Evolutionary conservation across 2,113 vertebrate genomes (phyloP), one percentile per base, ranked within the genome.

Genomic region (Aplodontia rufa): DNA sequence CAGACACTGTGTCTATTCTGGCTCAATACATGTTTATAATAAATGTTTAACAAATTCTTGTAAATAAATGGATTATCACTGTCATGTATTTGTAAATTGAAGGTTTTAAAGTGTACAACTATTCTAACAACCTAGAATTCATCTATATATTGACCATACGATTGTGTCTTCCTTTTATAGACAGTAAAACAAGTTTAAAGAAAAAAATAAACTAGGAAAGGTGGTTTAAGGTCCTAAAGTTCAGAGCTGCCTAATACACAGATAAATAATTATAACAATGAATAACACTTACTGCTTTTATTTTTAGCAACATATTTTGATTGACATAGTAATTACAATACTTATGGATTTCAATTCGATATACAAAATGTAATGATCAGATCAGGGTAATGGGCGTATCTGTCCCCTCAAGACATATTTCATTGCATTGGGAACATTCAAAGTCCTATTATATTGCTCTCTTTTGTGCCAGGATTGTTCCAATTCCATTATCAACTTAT

Each of bases 181-280:
- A 58, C 8, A 81, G 8, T 58, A 75, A 92, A 91, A 45, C 17
- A 85, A 20, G 13, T 47, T 62, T 94, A 87, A 90, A 76, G 17
- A 47, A 90, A 47, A 51, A 83, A 82, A 47, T 32, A 89, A 88
- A 26, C 84, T 86, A 81, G 26, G 13, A 92, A 94, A 80, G 37
- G 10, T 58, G 17, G 40, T 22, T 90, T 84, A 84, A 75, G 12
- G 24, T 91, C 42, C 40, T 89, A 17, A 55, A 82, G n/a, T 93
- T 96, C 87, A 92, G 42, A 92, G 49, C 49, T 72, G 55, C 62
- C 69, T 69, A 87, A 82, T 19, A 91, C 5, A 93, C 47, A 66
- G 75, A 95, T 86, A 85, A 88, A 76, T 53, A 66, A 82, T n/a
- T 35, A 30, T 45, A 87, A 76, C 30, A 94, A 53, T 58, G 28